These are phyloP conservation scores for Emydocephalus ijimae DNA, from an alignment of 2,113 vertebrate species.

Conservation along the genomic window DNA sequence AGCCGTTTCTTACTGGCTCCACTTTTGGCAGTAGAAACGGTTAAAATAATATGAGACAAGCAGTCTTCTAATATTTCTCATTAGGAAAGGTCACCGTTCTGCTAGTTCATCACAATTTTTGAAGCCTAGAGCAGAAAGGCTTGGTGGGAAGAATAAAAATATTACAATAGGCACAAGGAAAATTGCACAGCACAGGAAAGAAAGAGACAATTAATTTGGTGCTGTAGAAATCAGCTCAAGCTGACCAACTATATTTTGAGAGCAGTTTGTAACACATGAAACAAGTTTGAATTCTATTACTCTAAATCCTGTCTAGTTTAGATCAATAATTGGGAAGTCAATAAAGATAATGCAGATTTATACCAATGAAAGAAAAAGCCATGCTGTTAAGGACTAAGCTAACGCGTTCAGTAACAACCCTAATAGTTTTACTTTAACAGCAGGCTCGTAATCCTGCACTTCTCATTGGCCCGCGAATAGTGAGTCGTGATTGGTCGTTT, in stretches of 20 bases:
- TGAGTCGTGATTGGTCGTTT: too few species aligned
- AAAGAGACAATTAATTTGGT: slow-evolving; percentile 56
- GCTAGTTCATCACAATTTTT: slow-evolving; percentile 65
- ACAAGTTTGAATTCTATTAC: slow-evolving; percentile 29
- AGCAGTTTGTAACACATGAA: slow-evolving; percentile 9
- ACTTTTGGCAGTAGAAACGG: slow-evolving; percentile 39
- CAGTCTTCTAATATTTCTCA: slow-evolving; percentile 63
- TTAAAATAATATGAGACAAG: slow-evolving; percentile 62
- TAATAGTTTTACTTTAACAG: too few species aligned
- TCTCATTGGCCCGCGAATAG: too few species aligned
- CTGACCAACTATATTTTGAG: slow-evolving; percentile 35
- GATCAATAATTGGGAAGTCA: slow-evolving; percentile 31
- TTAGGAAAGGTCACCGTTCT: slow-evolving; percentile 67
- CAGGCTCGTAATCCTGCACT: too few species aligned
- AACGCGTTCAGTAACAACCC: too few species aligned
- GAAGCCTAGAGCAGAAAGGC: slow-evolving; percentile 37
- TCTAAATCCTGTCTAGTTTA: slow-evolving; percentile 54
- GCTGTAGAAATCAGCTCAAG: slow-evolving; percentile 36
- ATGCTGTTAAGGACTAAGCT: not conserved
- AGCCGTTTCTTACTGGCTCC: slow-evolving; percentile 37
- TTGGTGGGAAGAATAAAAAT: slow-evolving; percentile 54
- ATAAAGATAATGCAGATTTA: slow-evolving; percentile 33
- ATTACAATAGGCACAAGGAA: slow-evolving; percentile 54
- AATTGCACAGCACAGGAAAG: slow-evolving; percentile 55
- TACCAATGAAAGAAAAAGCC: slow-evolving; percentile 23